Evolutionary conservation across 2,888 invertebrate species (phyloP).

Genomic region (Drosophila leonis): DNA sequence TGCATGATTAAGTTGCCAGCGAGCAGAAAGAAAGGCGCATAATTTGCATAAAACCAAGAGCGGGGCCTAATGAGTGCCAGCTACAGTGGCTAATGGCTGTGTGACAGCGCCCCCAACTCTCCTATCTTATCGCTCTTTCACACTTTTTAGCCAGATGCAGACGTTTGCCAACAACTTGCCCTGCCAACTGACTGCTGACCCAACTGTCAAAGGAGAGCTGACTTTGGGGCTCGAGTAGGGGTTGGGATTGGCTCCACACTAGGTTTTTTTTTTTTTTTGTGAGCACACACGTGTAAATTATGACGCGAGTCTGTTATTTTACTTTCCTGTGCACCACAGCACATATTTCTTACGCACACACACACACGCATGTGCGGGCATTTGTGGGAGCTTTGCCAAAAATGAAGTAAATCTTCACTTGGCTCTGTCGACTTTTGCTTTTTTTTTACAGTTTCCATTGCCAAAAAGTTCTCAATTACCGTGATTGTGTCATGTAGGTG

Average conservation of each 20-base stretch:
- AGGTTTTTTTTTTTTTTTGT: too few relatives aligned
- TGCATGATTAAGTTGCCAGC: constrained; percentile 75
- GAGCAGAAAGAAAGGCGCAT: constrained; percentile 37
- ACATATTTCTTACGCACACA: constrained; percentile 52
- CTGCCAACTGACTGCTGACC: constrained; percentile 59
- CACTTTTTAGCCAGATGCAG: constrained; percentile 54
- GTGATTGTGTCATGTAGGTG: constrained; percentile 58
- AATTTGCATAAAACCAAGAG: constrained; percentile 64
- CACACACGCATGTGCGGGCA: constrained; percentile 3
- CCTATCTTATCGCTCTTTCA: constrained; percentile 59
- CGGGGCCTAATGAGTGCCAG: constrained; percentile 46
- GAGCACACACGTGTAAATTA: constrained; percentile 61
- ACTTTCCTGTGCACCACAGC: constrained; percentile 57
- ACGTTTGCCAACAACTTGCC: constrained; percentile 42
- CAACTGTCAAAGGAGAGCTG: constrained; percentile 13
- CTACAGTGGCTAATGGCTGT: constrained; percentile 46
- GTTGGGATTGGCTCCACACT: neutral
- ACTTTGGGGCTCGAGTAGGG: neutral
- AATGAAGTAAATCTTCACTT: constrained; percentile 68
- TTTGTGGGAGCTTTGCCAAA: constrained; percentile 64
- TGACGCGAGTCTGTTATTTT: constrained; percentile 67
- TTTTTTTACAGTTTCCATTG: constrained; percentile 38
- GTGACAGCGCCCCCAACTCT: constrained; percentile 26
- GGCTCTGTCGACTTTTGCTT: constrained; percentile 59
- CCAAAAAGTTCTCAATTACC: constrained; percentile 69